A percentile compares a stretch with the other conserved stretches of the same genome.
These are phyloP conservation scores for Leucania comma DNA, from an alignment of 2,888 invertebrate species.

Conservation along the genomic window DNA sequence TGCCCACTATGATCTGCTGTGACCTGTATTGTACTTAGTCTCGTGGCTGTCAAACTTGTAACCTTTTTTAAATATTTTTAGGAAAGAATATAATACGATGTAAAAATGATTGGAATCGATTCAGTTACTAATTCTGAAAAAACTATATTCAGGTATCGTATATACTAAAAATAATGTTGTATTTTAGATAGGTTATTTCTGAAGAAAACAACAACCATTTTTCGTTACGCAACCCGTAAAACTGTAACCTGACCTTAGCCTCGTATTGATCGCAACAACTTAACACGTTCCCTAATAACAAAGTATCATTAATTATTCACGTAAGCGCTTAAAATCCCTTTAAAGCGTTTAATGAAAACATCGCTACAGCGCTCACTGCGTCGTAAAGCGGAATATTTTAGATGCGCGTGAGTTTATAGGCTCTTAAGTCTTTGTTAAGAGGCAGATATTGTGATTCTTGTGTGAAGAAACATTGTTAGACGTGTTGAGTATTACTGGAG, in stretches of 20 bases:
- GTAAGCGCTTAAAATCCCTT: conserved; percentile 51
- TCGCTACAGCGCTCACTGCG: conserved; percentile 43
- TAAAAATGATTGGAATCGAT: too few species aligned
- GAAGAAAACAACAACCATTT: too few species aligned
- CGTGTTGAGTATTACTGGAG: neutral
- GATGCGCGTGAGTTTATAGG: conserved; percentile 48
- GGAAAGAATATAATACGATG: too few species aligned
- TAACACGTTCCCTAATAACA: conserved; percentile 19
- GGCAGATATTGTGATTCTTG: conserved; percentile 36
- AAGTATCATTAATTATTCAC: conserved; percentile 57
- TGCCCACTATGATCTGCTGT: too few species aligned
- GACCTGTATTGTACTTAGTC: too few species aligned
- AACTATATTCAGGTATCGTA: too few species aligned
- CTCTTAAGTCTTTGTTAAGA: conserved; percentile 37
- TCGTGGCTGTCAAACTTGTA: too few species aligned
- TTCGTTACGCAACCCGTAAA: neutral
- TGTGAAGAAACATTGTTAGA: conserved; percentile 18
- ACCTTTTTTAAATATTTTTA: too few species aligned
- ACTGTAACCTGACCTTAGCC: conserved; percentile 7
- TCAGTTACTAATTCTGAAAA: too few species aligned
- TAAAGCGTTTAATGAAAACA: conserved; percentile 57
- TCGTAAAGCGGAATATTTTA: conserved; percentile 52
- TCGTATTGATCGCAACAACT: conserved; percentile 26
- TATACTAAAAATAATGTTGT: too few species aligned
- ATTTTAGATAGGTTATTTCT: too few species aligned